phyloP scores from a whole-genome alignment of 2,113 vertebrate species.

The Varanus komodoensis region DNA sequence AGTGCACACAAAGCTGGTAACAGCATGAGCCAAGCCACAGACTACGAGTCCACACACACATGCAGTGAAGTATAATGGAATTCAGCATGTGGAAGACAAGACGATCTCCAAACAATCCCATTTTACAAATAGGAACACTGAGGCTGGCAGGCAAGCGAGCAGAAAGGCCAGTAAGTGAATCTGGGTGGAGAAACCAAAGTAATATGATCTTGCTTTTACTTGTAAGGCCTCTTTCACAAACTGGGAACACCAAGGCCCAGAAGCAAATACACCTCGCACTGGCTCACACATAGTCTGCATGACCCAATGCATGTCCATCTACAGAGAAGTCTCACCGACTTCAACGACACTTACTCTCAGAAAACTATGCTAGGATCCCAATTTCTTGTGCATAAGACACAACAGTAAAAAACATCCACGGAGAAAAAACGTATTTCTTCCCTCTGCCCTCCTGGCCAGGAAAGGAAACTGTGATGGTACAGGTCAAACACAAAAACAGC shows the following conservation, averaged over 20 bases:
- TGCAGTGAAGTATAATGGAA: neutral
- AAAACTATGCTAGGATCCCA: no score
- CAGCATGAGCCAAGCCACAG: neutral
- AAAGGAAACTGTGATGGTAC: neutral
- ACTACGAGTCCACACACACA: neutral
- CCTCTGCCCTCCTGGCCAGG: no score
- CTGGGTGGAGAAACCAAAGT: neutral
- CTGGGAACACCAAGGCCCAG: neutral
- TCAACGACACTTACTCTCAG: no score
- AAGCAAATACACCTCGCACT: neutral
- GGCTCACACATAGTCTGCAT: neutral
- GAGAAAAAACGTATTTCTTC: no score
- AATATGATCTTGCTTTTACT: neutral
- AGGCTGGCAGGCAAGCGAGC: conserved; percentile 8
- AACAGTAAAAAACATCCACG: no score
- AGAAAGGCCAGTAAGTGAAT: neutral
- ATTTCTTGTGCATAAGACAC: no score
- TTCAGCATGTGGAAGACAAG: neutral
- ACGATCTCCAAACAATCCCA: neutral
- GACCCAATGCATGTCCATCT: neutral
- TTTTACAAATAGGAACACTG: neutral
- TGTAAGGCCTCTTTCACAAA: neutral
- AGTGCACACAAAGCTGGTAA: neutral
- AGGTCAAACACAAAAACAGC: neutral
- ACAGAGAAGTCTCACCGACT: neutral